Evolutionary conservation across 2,888 invertebrate genomes (phyloP).

Genomic region (Ornithoptera priamus): DNA sequence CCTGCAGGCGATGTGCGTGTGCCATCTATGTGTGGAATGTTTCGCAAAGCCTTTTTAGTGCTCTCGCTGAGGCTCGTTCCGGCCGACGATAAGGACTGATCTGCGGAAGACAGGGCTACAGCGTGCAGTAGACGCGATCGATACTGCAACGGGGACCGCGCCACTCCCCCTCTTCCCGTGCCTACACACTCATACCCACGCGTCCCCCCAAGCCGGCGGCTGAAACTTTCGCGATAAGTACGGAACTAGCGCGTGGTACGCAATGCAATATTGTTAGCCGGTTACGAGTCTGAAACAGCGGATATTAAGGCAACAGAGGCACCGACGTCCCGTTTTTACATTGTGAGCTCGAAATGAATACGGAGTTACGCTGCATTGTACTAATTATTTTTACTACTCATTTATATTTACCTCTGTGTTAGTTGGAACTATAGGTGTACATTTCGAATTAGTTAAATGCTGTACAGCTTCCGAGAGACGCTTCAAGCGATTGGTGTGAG

Average conservation of each 20-base stretch:
- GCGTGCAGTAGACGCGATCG: conserved; percentile 76
- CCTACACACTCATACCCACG: conserved; percentile 35
- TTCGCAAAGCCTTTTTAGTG: conserved; percentile 65
- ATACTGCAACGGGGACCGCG: conserved; percentile 64
- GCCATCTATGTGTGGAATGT: conserved; percentile 47
- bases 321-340: conserved; percentile 68
- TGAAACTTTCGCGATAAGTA: conserved; percentile 80
- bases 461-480: conserved; percentile 10
- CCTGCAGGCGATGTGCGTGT: conserved; percentile 54
- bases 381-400: conserved; percentile 58
- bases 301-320: conserved; percentile 76
- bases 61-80: conserved; percentile 57
- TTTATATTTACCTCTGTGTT: conserved; percentile 30
- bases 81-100: conserved; percentile 75
- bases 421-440: conserved; percentile 25
- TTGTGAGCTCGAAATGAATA: conserved; percentile 69
- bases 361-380: conserved; percentile 63
- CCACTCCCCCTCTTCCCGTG: conserved; percentile 37
- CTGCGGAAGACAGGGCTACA: conserved; percentile 78
- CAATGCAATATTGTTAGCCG: conserved; percentile 79
- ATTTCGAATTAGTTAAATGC: conserved; percentile 7
- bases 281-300: conserved; percentile 77
- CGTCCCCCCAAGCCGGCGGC: conserved; percentile 49
- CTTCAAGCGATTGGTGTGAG: conserved; percentile 23
- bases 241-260: conserved; percentile 79